Percentiles rank a stretch among this genome's conserved stretches.
These are phyloP conservation scores for Phyllotis vaccarum DNA, from an alignment of 2,797 vertebrate genomes.

Conservation along the genomic window DNA sequence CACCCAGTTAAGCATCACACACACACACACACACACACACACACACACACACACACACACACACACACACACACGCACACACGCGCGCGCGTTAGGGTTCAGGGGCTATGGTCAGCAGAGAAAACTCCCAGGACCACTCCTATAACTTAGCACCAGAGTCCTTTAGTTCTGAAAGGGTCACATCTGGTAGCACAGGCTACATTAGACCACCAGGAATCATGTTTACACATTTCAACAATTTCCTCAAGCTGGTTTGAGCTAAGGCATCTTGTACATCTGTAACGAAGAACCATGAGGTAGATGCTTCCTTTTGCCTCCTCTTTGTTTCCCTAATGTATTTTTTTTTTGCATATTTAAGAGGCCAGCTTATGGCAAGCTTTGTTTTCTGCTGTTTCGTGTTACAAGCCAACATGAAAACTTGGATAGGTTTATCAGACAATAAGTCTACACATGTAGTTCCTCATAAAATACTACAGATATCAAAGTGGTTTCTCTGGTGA, in stretches of 20 bases:
- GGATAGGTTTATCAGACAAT: conserved; percentile 83
- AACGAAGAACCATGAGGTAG: conserved; percentile 79
- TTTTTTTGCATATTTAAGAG: conserved; percentile 85
- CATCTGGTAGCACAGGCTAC: neutral
- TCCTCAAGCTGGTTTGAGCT: conserved; percentile 77
- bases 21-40: neutral
- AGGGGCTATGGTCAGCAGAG: neutral
- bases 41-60: conserved; percentile 8
- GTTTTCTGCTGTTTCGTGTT: conserved; percentile 83
- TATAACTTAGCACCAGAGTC: neutral
- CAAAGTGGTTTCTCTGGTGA: conserved; percentile 85
- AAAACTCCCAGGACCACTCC: neutral
- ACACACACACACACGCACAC: neutral
- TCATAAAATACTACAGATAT: conserved; percentile 78
- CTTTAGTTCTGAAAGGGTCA: neutral
- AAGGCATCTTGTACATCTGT: conserved; percentile 76
- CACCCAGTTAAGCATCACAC: neutral
- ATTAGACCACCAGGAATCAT: neutral
- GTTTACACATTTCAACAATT: conserved; percentile 65
- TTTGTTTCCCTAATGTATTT: conserved; percentile 84
- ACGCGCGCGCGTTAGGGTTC: neutral
- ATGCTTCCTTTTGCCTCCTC: conserved; percentile 75
- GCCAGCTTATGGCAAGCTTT: conserved; percentile 80
- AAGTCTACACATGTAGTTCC: conserved; percentile 67
- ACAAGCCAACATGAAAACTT: conserved; percentile 81